Conservation (phyloP, 2,888 invertebrate species). For the Podotricha telesiphe region DNA sequence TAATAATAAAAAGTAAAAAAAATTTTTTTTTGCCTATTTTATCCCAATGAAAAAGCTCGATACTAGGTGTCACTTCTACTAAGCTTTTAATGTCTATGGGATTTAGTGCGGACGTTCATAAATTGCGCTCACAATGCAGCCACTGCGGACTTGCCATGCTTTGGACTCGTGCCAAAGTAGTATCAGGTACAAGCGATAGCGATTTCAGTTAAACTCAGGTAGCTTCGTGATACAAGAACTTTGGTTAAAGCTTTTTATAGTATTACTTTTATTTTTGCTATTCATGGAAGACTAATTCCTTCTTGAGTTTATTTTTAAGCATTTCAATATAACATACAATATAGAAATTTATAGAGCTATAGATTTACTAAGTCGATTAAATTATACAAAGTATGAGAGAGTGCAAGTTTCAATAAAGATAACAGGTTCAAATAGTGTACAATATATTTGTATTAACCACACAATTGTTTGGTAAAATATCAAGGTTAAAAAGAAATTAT, state of each 20-base stretch:
- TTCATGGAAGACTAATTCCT: too few relatives aligned
- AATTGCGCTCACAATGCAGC: slow-evolving; percentile 54
- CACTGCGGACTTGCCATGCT: slow-evolving; percentile 45
- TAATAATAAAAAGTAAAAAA: too few relatives aligned
- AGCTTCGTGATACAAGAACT: neutral
- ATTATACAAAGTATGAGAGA: too few relatives aligned
- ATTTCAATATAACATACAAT: too few relatives aligned
- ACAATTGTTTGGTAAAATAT: neutral
- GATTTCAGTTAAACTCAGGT: slow-evolving; percentile 20
- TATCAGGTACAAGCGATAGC: slow-evolving; percentile 34
- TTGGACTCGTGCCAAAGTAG: slow-evolving; percentile 54
- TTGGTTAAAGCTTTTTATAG: neutral
- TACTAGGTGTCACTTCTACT: slow-evolving; percentile 28
- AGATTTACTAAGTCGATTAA: too few relatives aligned
- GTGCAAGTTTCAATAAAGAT: neutral
- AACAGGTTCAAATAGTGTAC: slow-evolving; percentile 7
- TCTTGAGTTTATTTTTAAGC: too few relatives aligned
- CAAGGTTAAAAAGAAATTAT: neutral
- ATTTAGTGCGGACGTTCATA: slow-evolving; percentile 52
- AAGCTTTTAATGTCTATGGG: slow-evolving; percentile 44
- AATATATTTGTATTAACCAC: neutral
- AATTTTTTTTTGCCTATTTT: too few relatives aligned
- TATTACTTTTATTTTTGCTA: neutral
- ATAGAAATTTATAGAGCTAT: too few relatives aligned
- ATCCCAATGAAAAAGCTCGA: neutral